Conservation (phyloP, 2,888 invertebrate genomes). For the Formica aserva region DNA sequence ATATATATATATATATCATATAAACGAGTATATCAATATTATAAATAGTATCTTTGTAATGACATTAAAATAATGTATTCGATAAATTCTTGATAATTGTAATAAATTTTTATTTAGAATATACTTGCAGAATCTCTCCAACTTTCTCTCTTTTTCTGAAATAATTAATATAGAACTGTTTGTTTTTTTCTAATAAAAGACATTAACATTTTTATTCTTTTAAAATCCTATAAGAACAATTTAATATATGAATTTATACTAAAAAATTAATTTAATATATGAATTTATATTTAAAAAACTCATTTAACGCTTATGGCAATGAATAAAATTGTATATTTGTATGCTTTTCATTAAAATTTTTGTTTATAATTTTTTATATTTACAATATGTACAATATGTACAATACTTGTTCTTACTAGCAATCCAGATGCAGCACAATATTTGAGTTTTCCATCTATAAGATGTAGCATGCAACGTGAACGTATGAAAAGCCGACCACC, state of each 20-base stretch:
- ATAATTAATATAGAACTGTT: not conserved
- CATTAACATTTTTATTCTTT: too few relatives aligned
- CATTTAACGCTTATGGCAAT: too few relatives aligned
- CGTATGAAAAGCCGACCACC: not conserved
- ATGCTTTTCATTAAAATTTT: not conserved
- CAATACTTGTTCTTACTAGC: too few relatives aligned
- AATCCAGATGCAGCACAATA: constrained; percentile 34
- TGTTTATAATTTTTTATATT: constrained; percentile 11
- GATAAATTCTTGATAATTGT: not conserved
- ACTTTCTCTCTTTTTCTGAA: not conserved
- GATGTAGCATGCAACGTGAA: constrained; percentile 26
- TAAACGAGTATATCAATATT: too few relatives aligned
- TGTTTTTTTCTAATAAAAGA: not conserved
- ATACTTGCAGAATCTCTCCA: not conserved
- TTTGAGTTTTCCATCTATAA: constrained; percentile 31
- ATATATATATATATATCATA: too few relatives aligned
- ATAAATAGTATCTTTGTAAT: too few relatives aligned
- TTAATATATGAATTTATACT: too few relatives aligned
- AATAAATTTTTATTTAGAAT: not conserved
- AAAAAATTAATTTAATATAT: too few relatives aligned
- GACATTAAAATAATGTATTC: not conserved
- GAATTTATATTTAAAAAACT: too few relatives aligned
- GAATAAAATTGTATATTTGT: not conserved
- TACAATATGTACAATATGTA: too few relatives aligned
- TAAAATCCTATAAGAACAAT: too few relatives aligned